Percentiles rank a stretch among this genome's conserved stretches.
Evolutionary conservation across 2,888 invertebrate genomes (phyloP).

Genomic region (Polyommatus icarus): DNA sequence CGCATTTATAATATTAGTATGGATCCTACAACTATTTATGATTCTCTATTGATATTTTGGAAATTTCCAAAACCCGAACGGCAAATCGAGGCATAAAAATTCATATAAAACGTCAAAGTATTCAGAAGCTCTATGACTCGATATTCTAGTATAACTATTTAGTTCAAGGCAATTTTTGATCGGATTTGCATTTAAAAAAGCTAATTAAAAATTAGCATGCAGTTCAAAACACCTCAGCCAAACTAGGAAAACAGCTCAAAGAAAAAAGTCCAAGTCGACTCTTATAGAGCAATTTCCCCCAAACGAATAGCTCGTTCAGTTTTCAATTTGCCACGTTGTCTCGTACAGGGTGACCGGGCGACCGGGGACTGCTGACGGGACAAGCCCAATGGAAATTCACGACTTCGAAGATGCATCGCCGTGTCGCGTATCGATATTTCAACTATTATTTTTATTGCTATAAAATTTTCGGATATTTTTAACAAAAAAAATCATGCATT

Average conservation of each 20-base stretch:
- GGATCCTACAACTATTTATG: no score
- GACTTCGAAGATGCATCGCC: conserved; percentile 30
- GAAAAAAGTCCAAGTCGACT: conserved; percentile 19
- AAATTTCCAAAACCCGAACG: no score
- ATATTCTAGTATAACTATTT: no score
- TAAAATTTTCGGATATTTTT: not conserved
- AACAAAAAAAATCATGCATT: not conserved
- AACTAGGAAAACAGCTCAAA: conserved; percentile 4
- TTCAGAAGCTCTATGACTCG: no score
- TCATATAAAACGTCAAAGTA: no score
- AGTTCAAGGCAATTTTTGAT: not conserved
- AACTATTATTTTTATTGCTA: not conserved
- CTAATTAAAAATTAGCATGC: conserved; percentile 16
- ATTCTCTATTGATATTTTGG: no score
- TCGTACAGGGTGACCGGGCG: conserved; percentile 8
- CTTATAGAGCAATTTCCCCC: conserved; percentile 35
- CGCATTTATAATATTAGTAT: no score
- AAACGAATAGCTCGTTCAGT: conserved; percentile 36
- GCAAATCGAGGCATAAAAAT: no score
- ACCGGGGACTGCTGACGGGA: conserved; percentile 30
- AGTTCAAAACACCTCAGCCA: not conserved
- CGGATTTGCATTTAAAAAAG: not conserved
- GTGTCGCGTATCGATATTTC: conserved; percentile 20
- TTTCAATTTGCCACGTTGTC: conserved; percentile 37
- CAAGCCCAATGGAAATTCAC: conserved; percentile 33